phyloP scores from a whole-genome alignment of 2,888 invertebrate genomes.

The Galerucella calmariensis region DNA sequence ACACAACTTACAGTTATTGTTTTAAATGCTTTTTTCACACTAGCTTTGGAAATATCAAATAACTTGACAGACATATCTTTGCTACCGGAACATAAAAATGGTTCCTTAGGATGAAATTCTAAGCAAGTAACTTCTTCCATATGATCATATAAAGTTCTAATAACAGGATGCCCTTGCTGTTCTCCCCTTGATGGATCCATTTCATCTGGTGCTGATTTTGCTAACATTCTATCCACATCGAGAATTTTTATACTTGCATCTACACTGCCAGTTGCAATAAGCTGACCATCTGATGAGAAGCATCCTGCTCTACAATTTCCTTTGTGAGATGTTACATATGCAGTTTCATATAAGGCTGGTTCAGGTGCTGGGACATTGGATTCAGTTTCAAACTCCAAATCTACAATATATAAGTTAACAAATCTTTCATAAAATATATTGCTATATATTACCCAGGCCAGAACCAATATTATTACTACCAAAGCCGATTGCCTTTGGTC shows the following conservation, averaged over 20 bases:
- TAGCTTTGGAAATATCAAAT: constrained; percentile 98
- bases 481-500: constrained; percentile 70
- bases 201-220: constrained; percentile 95
- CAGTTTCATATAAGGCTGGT: constrained; percentile 97
- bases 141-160: constrained; percentile 96
- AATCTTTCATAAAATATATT: constrained; percentile 6
- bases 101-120: constrained; percentile 96
- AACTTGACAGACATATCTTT: constrained; percentile 94
- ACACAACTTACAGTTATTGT: constrained; percentile 79
- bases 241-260: constrained; percentile 99
- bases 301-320: constrained; percentile 95
- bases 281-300: constrained; percentile 93
- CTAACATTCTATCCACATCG: constrained; percentile 98
- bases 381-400: constrained; percentile 97
- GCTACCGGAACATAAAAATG: constrained; percentile 94
- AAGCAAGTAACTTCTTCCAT: constrained; percentile 96
- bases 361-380: constrained; percentile 93
- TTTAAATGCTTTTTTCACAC: constrained; percentile 97
- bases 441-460: constrained; percentile 67
- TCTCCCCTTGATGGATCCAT: constrained; percentile 85
- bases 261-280: constrained; percentile 97
- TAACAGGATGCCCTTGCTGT: constrained; percentile 97
- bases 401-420: constrained; percentile 63
- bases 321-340: constrained; percentile 98
- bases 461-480: constrained; percentile 74